Conservation (phyloP, 2,888 invertebrate genomes). For the Autographa pulchrina region DNA sequence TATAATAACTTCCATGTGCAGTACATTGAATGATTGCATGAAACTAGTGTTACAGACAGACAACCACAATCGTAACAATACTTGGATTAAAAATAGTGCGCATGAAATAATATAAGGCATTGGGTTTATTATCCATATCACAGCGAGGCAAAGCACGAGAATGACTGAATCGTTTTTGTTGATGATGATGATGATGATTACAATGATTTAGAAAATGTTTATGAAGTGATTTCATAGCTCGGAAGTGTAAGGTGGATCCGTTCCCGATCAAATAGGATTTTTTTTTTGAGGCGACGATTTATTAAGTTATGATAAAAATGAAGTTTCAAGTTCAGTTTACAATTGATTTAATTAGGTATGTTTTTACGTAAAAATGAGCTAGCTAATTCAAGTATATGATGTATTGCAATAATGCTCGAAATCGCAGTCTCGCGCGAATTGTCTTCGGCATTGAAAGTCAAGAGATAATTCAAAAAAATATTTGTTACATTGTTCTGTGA, state of each 20-base stretch:
- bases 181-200: neutral
- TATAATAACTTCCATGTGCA: neutral
- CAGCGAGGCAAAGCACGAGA: conserved; percentile 66
- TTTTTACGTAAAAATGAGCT: too few relatives aligned
- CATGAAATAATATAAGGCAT: conserved; percentile 70
- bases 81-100: conserved; percentile 50
- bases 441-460: neutral
- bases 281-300: too few relatives aligned
- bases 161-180: conserved; percentile 23
- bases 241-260: neutral
- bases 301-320: too few relatives aligned
- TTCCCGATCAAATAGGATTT: neutral
- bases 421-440: too few relatives aligned
- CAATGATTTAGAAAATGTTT: neutral
- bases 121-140: conserved; percentile 73
- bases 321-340: too few relatives aligned
- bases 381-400: too few relatives aligned
- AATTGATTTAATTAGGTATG: too few relatives aligned
- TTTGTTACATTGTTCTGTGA: neutral
- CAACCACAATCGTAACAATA: conserved; percentile 45
- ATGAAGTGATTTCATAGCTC: neutral
- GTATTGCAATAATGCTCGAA: too few relatives aligned
- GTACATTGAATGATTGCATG: neutral
- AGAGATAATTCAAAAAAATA: neutral
- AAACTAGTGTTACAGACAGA: conserved; percentile 31